phyloP scores from a whole-genome alignment of 2,113 vertebrate genomes.

The Leptodactylus fuscus region DNA sequence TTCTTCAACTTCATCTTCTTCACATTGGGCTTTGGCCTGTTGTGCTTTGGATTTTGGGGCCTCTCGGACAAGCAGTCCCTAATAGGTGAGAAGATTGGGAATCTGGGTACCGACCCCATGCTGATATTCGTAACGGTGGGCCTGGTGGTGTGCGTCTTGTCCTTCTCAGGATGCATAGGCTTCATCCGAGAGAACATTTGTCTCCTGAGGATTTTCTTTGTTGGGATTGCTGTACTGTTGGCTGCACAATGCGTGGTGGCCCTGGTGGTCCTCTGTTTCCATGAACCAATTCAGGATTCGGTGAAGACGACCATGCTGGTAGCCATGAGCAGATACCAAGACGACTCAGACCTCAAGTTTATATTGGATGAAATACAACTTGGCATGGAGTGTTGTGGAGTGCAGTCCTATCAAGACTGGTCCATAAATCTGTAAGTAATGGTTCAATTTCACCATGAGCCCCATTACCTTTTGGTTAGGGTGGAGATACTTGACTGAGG shows the following conservation, averaged over 20 bases:
- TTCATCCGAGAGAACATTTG: constrained; percentile 79
- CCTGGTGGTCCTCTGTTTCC: constrained; percentile 73
- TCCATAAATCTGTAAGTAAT: constrained; percentile 85
- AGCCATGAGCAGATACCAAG: constrained; percentile 85
- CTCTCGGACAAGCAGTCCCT: constrained; percentile 82
- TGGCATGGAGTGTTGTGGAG: constrained; percentile 87
- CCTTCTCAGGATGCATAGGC: constrained; percentile 83
- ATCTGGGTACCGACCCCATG: constrained; percentile 84
- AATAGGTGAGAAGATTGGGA: constrained; percentile 67
- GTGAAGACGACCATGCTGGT: constrained; percentile 73
- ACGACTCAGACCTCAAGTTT: constrained; percentile 87
- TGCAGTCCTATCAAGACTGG: constrained; percentile 87
- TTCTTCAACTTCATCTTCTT: constrained; percentile 84
- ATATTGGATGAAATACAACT: constrained; percentile 87
- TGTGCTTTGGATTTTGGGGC: constrained; percentile 86
- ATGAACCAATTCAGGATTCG: constrained; percentile 69
- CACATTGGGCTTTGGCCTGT: constrained; percentile 75
- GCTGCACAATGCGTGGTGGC: constrained; percentile 74
- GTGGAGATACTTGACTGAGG: too few species aligned
- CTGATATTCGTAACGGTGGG: constrained; percentile 76
- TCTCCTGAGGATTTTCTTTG: constrained; percentile 80
- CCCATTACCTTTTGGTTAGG: too few species aligned
- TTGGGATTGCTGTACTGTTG: constrained; percentile 68
- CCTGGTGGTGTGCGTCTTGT: constrained; percentile 72
- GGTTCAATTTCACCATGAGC: too few species aligned